Conservation (phyloP, 2,888 invertebrate genomes). For the Synergus umbraculus region DNA sequence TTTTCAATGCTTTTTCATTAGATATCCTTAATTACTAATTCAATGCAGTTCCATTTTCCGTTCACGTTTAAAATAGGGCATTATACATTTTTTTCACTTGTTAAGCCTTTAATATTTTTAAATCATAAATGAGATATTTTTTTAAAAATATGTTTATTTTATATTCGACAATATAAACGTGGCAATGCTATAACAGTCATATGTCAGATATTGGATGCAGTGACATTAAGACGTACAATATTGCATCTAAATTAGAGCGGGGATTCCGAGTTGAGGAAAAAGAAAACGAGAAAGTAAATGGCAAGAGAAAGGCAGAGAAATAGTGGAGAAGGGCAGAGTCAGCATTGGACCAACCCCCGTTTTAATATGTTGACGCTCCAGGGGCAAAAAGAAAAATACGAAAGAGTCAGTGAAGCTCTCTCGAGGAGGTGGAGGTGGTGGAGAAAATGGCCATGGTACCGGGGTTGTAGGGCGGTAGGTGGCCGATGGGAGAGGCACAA, state of each 20-base stretch:
- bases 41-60: not conserved
- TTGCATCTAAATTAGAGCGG: not conserved
- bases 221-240: not conserved
- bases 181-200: too few relatives aligned
- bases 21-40: not conserved
- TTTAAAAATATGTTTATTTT: too few relatives aligned
- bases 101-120: too few relatives aligned
- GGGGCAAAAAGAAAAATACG: slow-evolving; percentile 54
- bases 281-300: slow-evolving; percentile 16
- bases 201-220: not conserved
- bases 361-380: slow-evolving; percentile 74
- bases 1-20: not conserved
- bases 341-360: slow-evolving; percentile 66
- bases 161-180: too few relatives aligned
- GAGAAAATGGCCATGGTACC: slow-evolving; percentile 44
- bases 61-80: too few relatives aligned
- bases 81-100: too few relatives aligned
- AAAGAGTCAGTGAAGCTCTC: slow-evolving; percentile 49
- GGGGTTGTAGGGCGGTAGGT: slow-evolving; percentile 42
- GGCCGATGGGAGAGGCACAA: slow-evolving; percentile 63
- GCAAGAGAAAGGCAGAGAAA: slow-evolving; percentile 47
- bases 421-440: slow-evolving; percentile 52
- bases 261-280: slow-evolving; percentile 28
- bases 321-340: slow-evolving; percentile 66
- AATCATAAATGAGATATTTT: too few relatives aligned